Base-by-base conservation (phyloP, 2,888 invertebrate species). In the Gari tellinella region DNA sequence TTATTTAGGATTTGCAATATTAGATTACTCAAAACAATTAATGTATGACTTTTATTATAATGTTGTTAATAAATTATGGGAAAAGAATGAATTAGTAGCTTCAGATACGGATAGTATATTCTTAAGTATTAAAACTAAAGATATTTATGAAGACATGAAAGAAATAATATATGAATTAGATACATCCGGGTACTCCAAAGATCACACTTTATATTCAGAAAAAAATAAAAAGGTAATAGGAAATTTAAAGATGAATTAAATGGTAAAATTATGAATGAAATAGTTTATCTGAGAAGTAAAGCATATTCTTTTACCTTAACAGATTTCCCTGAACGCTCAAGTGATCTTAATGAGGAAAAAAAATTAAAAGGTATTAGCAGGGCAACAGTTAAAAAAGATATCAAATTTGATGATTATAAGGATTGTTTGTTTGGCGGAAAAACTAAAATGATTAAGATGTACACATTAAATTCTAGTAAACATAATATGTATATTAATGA, bases 11-110 rank as follows among this genome's bases (percentile, higher is more conserved):
- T 17, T 45, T 15, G 15, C n/a, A 17, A 45, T 45, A 17, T n/a
- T 45, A 12, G 45, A 45, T 19, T 12, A 17, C 8, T 17, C n/a
- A 15, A 45, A 45, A n/a, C 15, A 15, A 7, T n/a, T 45, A n/a
- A 45, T 45, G 45, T 45, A 45, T 45, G 45, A 45, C n/a, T 45
- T 45, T 45, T n/a, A 12, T 45, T 45, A 45, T 19, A 45, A 45
- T n/a, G 15, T 17, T 19, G 7, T 45, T n/a, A n/a, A n/a, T n/a
- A 45, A 5, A n/a, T 7, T 17, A 45, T 45, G 19, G 7, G 45
- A n/a, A 12, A 19, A 45, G n/a, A n/a, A n/a, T 12, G 45, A n/a
- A 19, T 19, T 45, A n/a, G 7, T 45, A 5, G 15, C 7, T 45
- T 17, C 45, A 17, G 45, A 45, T n/a, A 45, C 45, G 7, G 45